Percentiles rank a stretch among this genome's conserved stretches.
Conservation (phyloP, 2,113 vertebrate genomes). For the Brevimyrus niger region DNA sequence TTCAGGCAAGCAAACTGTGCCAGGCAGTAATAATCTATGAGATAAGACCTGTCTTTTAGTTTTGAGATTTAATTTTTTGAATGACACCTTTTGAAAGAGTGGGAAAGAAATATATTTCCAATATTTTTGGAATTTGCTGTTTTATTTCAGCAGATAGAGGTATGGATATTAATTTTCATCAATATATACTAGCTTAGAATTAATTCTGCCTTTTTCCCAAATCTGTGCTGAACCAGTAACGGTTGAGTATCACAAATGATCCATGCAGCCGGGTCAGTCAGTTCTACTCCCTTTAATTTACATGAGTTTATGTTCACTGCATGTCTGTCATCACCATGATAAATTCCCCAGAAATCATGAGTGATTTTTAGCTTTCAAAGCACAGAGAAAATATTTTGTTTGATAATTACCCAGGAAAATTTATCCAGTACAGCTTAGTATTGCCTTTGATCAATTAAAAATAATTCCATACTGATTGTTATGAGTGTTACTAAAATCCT, state of each 20-base stretch:
- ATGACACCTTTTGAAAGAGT: neutral
- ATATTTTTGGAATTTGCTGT: neutral
- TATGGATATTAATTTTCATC: neutral
- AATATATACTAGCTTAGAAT: neutral
- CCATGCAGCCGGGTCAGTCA: neutral
- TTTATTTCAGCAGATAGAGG: neutral
- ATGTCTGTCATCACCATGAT: neutral
- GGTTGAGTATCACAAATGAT: neutral
- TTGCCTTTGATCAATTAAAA: conserved; percentile 17
- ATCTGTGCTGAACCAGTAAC: neutral
- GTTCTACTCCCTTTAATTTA: neutral
- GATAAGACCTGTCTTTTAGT: neutral
- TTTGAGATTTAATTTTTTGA: neutral
- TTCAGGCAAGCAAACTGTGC: neutral
- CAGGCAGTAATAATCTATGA: neutral
- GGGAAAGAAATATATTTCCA: neutral
- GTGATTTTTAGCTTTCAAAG: neutral
- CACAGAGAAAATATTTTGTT: conserved; percentile 2
- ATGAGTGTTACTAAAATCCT: neutral
- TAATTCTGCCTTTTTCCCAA: neutral
- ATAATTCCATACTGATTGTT: conserved; percentile 1
- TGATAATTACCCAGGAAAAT: conserved; percentile 16
- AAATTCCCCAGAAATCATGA: neutral
- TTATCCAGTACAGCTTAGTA: neutral
- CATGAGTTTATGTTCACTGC: neutral